Conservation (phyloP, 2,113 vertebrate genomes). For the Lates calcarifer region DNA sequence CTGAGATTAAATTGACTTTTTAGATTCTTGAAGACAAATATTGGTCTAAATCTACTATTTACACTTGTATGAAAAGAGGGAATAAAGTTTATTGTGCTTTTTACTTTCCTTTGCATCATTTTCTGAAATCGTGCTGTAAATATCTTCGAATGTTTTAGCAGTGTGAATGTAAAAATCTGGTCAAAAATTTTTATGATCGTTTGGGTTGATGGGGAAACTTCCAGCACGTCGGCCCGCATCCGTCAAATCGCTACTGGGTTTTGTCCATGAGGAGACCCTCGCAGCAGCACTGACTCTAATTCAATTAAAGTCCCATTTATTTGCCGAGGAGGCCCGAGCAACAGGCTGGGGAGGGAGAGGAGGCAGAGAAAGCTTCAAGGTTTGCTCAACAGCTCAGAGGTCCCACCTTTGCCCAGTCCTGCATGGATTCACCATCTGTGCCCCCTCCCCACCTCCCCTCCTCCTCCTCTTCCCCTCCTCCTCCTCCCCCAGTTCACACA, state of each 20-base stretch:
- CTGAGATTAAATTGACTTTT: not conserved
- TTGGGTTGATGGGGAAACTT: not conserved
- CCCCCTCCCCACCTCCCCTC: constrained; percentile 85
- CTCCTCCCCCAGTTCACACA: constrained; percentile 87
- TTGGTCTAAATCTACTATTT: too few relatives aligned
- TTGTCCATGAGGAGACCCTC: constrained; percentile 84
- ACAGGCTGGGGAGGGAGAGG: constrained; percentile 57
- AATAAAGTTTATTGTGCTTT: not conserved
- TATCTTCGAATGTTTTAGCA: not conserved
- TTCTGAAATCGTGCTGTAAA: not conserved
- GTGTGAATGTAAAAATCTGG: not conserved
- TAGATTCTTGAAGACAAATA: not conserved
- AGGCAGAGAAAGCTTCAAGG: constrained; percentile 52
- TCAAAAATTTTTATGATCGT: not conserved
- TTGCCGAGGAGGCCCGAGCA: constrained; percentile 84
- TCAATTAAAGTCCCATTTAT: constrained; percentile 99
- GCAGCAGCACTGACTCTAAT: constrained; percentile 94
- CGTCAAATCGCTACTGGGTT: constrained; percentile 42
- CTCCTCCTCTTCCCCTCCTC: constrained; percentile 87
- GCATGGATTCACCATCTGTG: constrained; percentile 98
- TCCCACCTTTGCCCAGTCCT: constrained; percentile 94
- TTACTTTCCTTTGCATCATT: not conserved
- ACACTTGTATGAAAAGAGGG: too few relatives aligned
- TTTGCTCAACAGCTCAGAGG: constrained; percentile 86
- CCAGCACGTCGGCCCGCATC: constrained; percentile 9